Conservation (phyloP, 2,888 invertebrate genomes). For the Drosophila demipolita region DNA sequence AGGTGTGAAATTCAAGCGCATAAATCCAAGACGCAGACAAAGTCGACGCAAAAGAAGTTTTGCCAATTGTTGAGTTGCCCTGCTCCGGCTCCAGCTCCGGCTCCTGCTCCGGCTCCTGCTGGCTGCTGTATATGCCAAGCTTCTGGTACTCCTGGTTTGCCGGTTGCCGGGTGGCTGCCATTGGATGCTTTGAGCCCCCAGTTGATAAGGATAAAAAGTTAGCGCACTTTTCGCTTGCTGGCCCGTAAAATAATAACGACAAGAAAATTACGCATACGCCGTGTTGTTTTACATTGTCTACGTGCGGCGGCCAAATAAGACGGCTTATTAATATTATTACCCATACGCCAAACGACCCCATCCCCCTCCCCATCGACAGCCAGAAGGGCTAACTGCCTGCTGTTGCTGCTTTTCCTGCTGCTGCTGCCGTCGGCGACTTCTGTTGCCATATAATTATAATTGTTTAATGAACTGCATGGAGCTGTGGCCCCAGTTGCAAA, state of each 20-base stretch:
- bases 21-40: constrained; percentile 56
- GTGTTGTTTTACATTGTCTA: constrained; percentile 68
- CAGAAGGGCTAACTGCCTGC: neutral
- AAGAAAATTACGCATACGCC: constrained; percentile 75
- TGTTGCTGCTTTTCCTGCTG: neutral
- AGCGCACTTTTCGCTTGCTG: constrained; percentile 36
- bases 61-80: constrained; percentile 13
- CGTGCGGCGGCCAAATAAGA: constrained; percentile 54
- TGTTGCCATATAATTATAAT: constrained; percentile 69
- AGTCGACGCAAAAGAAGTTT: constrained; percentile 38
- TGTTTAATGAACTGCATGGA: constrained; percentile 64
- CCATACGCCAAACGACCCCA: constrained; percentile 56
- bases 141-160: neutral
- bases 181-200: constrained; percentile 33
- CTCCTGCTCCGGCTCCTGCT: neutral
- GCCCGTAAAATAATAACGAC: constrained; percentile 70
- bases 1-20: constrained; percentile 79
- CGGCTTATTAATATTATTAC: constrained; percentile 73
- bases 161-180: neutral
- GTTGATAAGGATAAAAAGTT: constrained; percentile 62
- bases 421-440: constrained; percentile 37
- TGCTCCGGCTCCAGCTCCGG: neutral
- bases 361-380: no score
- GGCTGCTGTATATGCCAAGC: neutral
- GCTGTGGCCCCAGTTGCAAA: constrained; percentile 8